Conservation (phyloP, 2,113 vertebrate genomes). For the Pitta sordida region DNA sequence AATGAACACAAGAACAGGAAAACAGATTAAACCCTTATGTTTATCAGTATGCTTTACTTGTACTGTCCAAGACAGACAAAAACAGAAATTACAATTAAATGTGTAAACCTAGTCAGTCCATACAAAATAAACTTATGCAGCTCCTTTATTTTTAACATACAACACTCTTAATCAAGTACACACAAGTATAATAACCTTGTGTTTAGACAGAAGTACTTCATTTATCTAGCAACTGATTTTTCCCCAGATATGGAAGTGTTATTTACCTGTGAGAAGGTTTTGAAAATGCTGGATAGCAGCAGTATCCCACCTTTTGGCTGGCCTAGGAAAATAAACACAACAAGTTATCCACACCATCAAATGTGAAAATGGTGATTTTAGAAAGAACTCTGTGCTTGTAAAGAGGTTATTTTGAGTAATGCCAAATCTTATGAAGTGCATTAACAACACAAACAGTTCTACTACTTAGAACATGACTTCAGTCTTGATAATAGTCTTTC, state of each 20-base stretch:
- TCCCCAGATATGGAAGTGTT: background rate
- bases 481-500: background rate
- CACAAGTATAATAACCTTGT: background rate
- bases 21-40: background rate
- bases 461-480: background rate
- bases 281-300: slow-evolving; percentile 84
- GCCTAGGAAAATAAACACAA: slow-evolving; percentile 68
- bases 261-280: slow-evolving; percentile 81
- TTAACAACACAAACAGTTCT: background rate
- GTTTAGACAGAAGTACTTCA: background rate
- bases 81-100: no score
- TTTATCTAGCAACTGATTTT: background rate
- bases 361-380: background rate
- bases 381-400: background rate
- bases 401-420: background rate
- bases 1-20: background rate
- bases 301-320: slow-evolving; percentile 81
- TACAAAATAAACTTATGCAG: rapidly evolving
- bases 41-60: no score
- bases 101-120: background rate
- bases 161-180: background rate
- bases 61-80: no score
- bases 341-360: background rate
- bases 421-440: background rate
- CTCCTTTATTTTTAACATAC: background rate